These are phyloP conservation scores for Oscheius myriophilus DNA, from an alignment of 2,888 invertebrate genomes.

Conservation along the genomic window DNA sequence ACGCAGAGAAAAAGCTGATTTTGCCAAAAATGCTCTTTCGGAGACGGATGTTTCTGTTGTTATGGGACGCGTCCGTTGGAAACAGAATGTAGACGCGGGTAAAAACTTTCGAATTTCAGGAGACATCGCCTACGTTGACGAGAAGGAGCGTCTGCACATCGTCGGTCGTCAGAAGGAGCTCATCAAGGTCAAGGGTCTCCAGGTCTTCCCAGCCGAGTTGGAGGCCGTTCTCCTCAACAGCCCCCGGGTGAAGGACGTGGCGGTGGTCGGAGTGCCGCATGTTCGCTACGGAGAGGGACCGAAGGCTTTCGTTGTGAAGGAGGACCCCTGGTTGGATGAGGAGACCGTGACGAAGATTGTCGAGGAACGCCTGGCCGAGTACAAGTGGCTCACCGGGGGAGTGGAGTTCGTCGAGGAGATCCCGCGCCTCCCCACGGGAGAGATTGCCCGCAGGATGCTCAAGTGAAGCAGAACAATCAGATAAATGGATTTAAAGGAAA, in stretches of 20 bases:
- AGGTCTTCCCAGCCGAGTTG: constrained; percentile 83
- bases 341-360: constrained; percentile 21
- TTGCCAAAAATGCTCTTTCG: too few species aligned
- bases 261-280: constrained; percentile 83
- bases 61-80: too few species aligned
- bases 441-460: constrained; percentile 79
- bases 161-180: constrained; percentile 64
- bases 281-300: constrained; percentile 49
- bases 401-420: constrained; percentile 79
- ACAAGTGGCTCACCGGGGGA: constrained; percentile 77
- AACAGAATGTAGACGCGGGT: too few species aligned
- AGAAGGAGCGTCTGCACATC: constrained; percentile 43
- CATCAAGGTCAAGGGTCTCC: constrained; percentile 62
- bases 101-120: constrained; percentile 32
- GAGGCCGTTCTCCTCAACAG: constrained; percentile 82
- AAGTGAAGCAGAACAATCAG: too few species aligned
- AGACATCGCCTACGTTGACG: constrained; percentile 53
- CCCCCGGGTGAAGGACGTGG: constrained; percentile 80
- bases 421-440: constrained; percentile 82
- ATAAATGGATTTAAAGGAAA: too few species aligned
- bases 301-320: constrained; percentile 27
- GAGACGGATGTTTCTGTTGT: too few species aligned
- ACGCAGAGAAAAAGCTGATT: too few species aligned
- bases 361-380: too few species aligned
- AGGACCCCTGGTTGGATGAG: constrained; percentile 5